These are phyloP conservation scores for Bursaphelenchus okinawaensis DNA, from an alignment of 2,888 invertebrate species.

Conservation along the genomic window DNA sequence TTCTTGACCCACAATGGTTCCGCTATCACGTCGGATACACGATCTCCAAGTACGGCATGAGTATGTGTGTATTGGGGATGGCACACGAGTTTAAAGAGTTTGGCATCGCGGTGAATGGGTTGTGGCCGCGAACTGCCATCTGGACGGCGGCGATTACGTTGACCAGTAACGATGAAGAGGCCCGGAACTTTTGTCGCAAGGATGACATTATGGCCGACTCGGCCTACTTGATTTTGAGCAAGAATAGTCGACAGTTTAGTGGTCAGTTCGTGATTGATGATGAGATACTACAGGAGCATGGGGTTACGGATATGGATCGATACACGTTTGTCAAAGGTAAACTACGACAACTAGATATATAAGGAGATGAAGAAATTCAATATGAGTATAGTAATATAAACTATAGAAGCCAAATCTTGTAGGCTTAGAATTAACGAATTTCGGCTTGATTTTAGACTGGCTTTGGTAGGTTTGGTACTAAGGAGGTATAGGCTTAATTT, in stretches of 20 bases:
- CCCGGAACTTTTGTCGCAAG: slow-evolving; percentile 67
- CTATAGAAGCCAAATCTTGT: no score
- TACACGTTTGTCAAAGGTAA: slow-evolving; percentile 77
- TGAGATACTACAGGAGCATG: slow-evolving; percentile 72
- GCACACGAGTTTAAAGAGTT: slow-evolving; percentile 78
- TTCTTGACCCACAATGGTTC: slow-evolving; percentile 79
- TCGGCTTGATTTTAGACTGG: no score
- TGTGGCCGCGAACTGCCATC: slow-evolving; percentile 76
- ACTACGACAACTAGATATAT: not conserved
- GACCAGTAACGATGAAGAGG: slow-evolving; percentile 63
- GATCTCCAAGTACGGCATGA: slow-evolving; percentile 99
- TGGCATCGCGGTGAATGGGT: slow-evolving; percentile 84
- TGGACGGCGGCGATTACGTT: slow-evolving; percentile 75
- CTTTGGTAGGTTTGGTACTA: no score
- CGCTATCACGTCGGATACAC: slow-evolving; percentile 71
- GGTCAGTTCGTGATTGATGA: slow-evolving; percentile 91
- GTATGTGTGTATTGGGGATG: slow-evolving; percentile 76
- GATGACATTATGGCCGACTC: slow-evolving; percentile 83
- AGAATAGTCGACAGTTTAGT: slow-evolving; percentile 54
- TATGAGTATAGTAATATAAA: no score
- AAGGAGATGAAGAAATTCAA: no score
- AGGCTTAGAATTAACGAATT: no score
- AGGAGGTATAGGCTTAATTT: no score
- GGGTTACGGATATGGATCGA: slow-evolving; percentile 74
- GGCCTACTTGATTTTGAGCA: slow-evolving; percentile 71